Conservation (phyloP, 2,797 vertebrate genomes). For the Danionella dracula region DNA sequence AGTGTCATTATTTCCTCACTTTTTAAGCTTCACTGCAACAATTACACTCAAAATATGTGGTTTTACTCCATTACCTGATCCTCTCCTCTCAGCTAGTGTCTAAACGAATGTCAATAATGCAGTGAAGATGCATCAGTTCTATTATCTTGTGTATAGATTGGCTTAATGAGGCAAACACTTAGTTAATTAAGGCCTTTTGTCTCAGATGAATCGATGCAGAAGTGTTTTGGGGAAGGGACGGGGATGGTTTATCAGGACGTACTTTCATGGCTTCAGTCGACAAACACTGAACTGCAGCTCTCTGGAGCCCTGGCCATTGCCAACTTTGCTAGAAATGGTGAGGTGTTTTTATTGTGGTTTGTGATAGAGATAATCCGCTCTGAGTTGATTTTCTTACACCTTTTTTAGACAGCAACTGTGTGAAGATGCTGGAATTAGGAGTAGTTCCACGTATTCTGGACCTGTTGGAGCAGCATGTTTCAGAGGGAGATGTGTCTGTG, state of each 20-base stretch:
- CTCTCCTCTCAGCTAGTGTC: neutral
- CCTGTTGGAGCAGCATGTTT: constrained; percentile 76
- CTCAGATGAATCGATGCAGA: constrained; percentile 72
- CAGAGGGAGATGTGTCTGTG: constrained; percentile 77
- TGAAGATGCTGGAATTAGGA: constrained; percentile 80
- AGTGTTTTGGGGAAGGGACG: constrained; percentile 67
- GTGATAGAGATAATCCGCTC: too few species aligned
- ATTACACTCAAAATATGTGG: neutral
- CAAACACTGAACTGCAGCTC: constrained; percentile 70
- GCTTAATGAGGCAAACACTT: neutral
- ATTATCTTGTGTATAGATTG: neutral
- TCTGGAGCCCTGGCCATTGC: constrained; percentile 61
- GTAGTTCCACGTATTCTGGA: constrained; percentile 82
- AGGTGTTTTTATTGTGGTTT: constrained; percentile 6
- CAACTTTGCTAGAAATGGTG: constrained; percentile 74
- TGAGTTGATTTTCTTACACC: too few species aligned
- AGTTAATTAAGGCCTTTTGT: neutral
- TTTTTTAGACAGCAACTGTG: constrained; percentile 80
- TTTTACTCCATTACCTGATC: neutral
- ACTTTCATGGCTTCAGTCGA: constrained; percentile 66
- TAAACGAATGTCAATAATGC: neutral
- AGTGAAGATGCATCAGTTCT: neutral
- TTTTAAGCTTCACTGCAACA: neutral
- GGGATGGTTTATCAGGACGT: constrained; percentile 66
- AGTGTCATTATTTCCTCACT: constrained; percentile 28